Conservation (phyloP, 2,888 invertebrate species). For the Auanema sp. region DNA sequence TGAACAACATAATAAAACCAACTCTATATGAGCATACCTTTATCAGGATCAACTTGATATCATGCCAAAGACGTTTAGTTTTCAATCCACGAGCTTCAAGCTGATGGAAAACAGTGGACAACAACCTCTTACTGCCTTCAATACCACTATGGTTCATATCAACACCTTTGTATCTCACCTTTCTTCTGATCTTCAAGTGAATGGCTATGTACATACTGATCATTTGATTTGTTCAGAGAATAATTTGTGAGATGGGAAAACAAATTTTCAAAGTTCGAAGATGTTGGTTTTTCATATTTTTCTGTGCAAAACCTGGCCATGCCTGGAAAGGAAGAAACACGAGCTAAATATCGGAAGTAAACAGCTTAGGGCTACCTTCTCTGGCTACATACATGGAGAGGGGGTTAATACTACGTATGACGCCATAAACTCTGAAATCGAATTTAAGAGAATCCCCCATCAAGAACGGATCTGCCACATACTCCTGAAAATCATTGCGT, state of each 20-base stretch:
- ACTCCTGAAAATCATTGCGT: constrained; percentile 63
- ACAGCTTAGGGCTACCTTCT: constrained; percentile 57
- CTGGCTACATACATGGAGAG: constrained; percentile 64
- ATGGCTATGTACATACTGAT: constrained; percentile 65
- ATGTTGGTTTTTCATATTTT: constrained; percentile 66
- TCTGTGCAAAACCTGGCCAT: constrained; percentile 68
- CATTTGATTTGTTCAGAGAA: constrained; percentile 67
- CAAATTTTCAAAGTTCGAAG: constrained; percentile 66
- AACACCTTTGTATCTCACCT: constrained; percentile 29
- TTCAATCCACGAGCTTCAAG: constrained; percentile 64
- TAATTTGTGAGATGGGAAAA: constrained; percentile 69
- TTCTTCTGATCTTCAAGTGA: constrained; percentile 57
- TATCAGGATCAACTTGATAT: constrained; percentile 66
- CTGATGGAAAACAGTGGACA: constrained; percentile 66
- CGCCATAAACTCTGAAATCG: constrained; percentile 68
- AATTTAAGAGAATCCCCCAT: constrained; percentile 67
- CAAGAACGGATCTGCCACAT: constrained; percentile 65
- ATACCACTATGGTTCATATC: not conserved
- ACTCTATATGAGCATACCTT: constrained; percentile 49
- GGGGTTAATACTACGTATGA: constrained; percentile 67
- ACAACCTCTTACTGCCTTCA: constrained; percentile 67
- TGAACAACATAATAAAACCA: constrained; percentile 8
- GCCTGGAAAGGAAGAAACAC: constrained; percentile 32
- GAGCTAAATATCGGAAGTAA: not conserved
- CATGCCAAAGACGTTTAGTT: constrained; percentile 65